These are phyloP conservation scores for Propithecus perrieri DNA, from an alignment of 2,797 vertebrate genomes.

Conservation along the genomic window DNA sequence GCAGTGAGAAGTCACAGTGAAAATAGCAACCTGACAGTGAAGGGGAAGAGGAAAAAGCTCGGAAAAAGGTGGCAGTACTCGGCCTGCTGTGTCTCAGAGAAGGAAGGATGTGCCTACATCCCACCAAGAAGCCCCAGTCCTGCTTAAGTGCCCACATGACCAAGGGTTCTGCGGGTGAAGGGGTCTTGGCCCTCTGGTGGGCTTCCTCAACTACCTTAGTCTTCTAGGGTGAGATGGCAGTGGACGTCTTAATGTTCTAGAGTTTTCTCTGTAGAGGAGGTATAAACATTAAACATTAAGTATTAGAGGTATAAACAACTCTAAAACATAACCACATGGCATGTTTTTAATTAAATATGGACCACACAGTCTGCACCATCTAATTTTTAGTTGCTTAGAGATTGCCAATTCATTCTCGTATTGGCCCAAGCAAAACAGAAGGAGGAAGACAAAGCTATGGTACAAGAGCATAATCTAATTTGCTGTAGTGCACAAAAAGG, in stretches of 20 bases:
- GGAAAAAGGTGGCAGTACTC: not conserved
- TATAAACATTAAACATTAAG: not conserved
- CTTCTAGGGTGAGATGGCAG: not conserved
- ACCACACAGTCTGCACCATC: not conserved
- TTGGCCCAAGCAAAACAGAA: not conserved
- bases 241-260: not conserved
- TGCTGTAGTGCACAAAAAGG: not conserved
- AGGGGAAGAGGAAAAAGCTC: not conserved
- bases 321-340: not conserved
- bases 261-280: not conserved
- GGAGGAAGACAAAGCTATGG: not conserved
- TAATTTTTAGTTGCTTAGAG: slow-evolving; percentile 29
- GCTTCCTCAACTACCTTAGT: not conserved
- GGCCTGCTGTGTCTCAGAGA: not conserved
- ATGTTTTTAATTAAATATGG: slow-evolving; percentile 62
- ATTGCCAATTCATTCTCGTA: slow-evolving; percentile 60
- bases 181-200: not conserved
- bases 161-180: not conserved
- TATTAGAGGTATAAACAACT: not conserved
- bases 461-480: not conserved
- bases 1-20: not conserved
- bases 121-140: not conserved
- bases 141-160: not conserved
- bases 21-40: not conserved
- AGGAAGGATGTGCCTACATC: not conserved